A percentile compares a stretch with the other conserved stretches of the same genome.
Evolutionary conservation across 37 sponge, comb jelly and placozoan species (phyloP).

Genomic region (Cladorhizidae sp.): DNA sequence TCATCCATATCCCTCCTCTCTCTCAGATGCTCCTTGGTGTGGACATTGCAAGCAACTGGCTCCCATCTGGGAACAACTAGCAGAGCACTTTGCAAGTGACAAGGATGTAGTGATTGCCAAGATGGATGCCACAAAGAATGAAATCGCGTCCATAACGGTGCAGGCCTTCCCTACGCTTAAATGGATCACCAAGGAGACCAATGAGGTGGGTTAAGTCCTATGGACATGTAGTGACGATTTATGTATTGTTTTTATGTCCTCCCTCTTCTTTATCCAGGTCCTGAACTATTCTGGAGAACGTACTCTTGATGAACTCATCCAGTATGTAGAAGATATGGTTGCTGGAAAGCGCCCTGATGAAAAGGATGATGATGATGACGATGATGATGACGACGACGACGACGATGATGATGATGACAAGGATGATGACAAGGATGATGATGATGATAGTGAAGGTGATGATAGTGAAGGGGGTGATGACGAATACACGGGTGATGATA

Average conservation of each 20-base stretch:
- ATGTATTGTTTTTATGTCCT: too few species aligned
- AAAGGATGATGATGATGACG: conserved; percentile 62
- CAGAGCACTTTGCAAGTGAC: conserved; percentile 81
- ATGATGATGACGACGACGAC: not conserved
- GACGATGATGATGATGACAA: too few species aligned
- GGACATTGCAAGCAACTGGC: conserved; percentile 98
- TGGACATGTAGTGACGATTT: too few species aligned
- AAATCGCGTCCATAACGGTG: conserved; percentile 74
- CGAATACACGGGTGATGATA: not conserved
- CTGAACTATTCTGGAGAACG: conserved; percentile 87
- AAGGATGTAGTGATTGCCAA: conserved; percentile 94
- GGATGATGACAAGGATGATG: not conserved
- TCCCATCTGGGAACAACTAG: conserved; percentile 95
- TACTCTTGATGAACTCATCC: conserved; percentile 79
- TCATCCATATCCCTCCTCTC: not conserved
- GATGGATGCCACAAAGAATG: conserved; percentile 96
- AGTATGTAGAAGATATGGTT: conserved; percentile 67
- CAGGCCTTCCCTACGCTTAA: conserved; percentile 95
- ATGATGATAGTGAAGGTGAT: conserved; percentile 2
- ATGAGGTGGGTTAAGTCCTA: conserved; percentile 78
- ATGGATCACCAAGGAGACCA: conserved; percentile 80
- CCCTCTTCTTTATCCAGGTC: conserved; percentile 36
- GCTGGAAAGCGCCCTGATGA: conserved; percentile 22
- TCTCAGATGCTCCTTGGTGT: conserved; percentile 99
- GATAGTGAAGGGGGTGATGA: not conserved